phyloP scores from a whole-genome alignment of 2,888 invertebrate species.

The Athetis lepigone region DNA sequence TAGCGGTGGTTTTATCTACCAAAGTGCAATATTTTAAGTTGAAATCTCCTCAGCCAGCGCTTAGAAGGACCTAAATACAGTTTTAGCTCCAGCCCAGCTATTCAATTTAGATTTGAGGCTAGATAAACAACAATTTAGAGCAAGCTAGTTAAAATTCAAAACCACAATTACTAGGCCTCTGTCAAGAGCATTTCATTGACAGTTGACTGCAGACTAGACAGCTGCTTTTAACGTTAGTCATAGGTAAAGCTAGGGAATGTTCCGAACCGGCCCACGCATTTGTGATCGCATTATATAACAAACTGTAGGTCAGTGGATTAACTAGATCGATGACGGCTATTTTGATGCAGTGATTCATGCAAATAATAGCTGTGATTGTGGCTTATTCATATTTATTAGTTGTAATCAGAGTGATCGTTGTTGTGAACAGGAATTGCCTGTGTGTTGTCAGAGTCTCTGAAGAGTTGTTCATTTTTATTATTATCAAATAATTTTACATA shows the following conservation, averaged over 20 bases:
- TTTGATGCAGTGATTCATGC: conserved; percentile 51
- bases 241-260: conserved; percentile 44
- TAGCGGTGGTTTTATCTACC: neutral
- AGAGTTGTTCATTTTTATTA: neutral
- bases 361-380: conserved; percentile 15
- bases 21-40: neutral
- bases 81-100: neutral
- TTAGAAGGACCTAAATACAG: conserved; percentile 14
- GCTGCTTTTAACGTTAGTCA: conserved; percentile 59
- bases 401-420: conserved; percentile 5
- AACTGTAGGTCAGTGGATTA: conserved; percentile 61
- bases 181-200: conserved; percentile 57
- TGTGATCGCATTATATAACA: conserved; percentile 50
- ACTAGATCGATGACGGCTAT: conserved; percentile 57
- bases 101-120: conserved; percentile 42
- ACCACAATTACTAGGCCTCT: conserved; percentile 41
- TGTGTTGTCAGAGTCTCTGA: neutral
- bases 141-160: conserved; percentile 40
- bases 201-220: conserved; percentile 40
- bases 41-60: neutral
- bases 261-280: conserved; percentile 54
- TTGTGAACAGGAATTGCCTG: neutral
- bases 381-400: conserved; percentile 29
- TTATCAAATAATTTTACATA: neutral
- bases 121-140: conserved; percentile 29